Evolutionary conservation across 2,113 vertebrate species (phyloP).

Genomic region (Tiliqua scincoides): DNA sequence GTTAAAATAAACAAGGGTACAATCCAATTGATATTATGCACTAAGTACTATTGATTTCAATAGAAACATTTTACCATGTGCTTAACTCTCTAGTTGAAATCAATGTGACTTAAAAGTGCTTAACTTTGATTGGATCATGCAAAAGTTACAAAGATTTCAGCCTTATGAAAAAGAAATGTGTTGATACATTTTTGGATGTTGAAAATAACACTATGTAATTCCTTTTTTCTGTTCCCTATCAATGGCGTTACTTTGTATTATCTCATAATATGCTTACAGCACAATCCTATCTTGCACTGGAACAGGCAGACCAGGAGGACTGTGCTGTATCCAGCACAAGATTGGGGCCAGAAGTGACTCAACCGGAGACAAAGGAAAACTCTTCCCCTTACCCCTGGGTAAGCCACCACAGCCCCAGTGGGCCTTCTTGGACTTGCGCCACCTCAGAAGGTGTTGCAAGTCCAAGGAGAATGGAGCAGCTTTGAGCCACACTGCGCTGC

Average conservation of each 20-base stretch:
- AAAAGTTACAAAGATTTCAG: not conserved
- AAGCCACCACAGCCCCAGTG: too few relatives aligned
- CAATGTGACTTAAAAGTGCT: not conserved
- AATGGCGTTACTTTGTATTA: not conserved
- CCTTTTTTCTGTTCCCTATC: not conserved
- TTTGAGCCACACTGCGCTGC: too few relatives aligned
- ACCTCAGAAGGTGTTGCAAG: too few relatives aligned
- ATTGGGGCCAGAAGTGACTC: too few relatives aligned
- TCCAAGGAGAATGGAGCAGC: too few relatives aligned
- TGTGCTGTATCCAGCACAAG: too few relatives aligned
- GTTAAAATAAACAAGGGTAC: not conserved
- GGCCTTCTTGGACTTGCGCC: too few relatives aligned
- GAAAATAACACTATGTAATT: not conserved
- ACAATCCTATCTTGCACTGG: too few relatives aligned
- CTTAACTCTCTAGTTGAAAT: not conserved
- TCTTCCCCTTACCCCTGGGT: too few relatives aligned
- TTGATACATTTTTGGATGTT: slow-evolving; percentile 1
- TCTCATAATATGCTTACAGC: too few relatives aligned
- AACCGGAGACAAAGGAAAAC: too few relatives aligned
- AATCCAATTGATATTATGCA: not conserved
- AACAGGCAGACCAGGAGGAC: too few relatives aligned
- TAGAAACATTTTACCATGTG: not conserved
- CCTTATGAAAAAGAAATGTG: slow-evolving; percentile 11
- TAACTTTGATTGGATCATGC: not conserved
- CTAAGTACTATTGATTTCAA: not conserved